Conservation (phyloP, 1,140 invertebrate genomes). For the Aplysia californica region DNA sequence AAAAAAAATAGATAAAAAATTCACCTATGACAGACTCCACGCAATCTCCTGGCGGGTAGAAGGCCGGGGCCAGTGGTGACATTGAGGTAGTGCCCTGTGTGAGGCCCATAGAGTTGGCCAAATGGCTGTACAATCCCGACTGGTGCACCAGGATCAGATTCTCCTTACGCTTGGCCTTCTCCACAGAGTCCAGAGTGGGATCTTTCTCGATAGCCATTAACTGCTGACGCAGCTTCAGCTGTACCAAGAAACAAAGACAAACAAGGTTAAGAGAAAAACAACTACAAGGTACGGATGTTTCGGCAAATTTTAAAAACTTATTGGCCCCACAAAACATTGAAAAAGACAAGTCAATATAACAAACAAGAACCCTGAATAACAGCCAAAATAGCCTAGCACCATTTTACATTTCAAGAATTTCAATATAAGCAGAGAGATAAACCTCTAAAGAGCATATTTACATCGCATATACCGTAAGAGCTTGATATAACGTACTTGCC, state of each 20-base stretch:
- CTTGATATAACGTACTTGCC: too few relatives aligned
- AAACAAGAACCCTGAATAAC: too few relatives aligned
- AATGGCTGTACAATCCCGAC: slow-evolving; percentile 1
- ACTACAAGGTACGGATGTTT: too few relatives aligned
- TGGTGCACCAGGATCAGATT: slow-evolving; percentile 74
- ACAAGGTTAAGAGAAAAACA: background rate
- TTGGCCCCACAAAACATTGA: too few relatives aligned
- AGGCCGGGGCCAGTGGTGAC: slow-evolving; percentile 73
- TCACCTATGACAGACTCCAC: slow-evolving; percentile 82
- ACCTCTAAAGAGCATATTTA: too few relatives aligned
- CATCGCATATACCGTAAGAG: too few relatives aligned
- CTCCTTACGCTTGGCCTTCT: slow-evolving; percentile 80
- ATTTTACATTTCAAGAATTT: too few relatives aligned
- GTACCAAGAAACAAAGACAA: slow-evolving; percentile 33
- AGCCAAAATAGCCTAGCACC: too few relatives aligned
- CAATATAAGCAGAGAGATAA: too few relatives aligned
- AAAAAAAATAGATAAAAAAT: too few relatives aligned
- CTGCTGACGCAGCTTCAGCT: slow-evolving; percentile 74
- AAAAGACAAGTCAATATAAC: too few relatives aligned
- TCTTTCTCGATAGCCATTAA: slow-evolving; percentile 79
- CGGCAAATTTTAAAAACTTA: too few relatives aligned
- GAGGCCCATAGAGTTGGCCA: slow-evolving; percentile 11
- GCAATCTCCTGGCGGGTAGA: slow-evolving; percentile 76
- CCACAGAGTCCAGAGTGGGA: slow-evolving; percentile 74
- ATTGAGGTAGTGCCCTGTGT: slow-evolving; percentile 66